Evolutionary conservation across 1,140 invertebrate genomes (phyloP).

Genomic region (Argopecten irradians): DNA sequence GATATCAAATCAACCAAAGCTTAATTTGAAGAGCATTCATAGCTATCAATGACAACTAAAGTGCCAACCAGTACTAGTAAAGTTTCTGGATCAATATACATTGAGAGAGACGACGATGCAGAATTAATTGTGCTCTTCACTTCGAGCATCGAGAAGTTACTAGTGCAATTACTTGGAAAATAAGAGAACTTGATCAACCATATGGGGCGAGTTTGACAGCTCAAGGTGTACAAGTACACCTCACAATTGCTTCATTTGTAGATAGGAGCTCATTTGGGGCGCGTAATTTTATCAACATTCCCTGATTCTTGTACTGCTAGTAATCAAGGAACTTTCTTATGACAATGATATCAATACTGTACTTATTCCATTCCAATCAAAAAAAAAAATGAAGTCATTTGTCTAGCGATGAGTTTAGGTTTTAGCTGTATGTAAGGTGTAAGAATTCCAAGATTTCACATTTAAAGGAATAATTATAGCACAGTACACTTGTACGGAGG

Average conservation of each 20-base stretch:
- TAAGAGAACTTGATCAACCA: neutral
- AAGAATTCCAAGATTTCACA: neutral
- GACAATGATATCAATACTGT: neutral
- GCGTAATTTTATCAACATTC: neutral
- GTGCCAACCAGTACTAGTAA: neutral
- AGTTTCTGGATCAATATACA: neutral
- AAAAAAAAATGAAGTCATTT: slow-evolving; percentile 1
- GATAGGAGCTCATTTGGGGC: neutral
- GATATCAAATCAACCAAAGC: neutral
- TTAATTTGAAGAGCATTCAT: neutral
- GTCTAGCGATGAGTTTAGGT: neutral
- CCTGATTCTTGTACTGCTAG: neutral
- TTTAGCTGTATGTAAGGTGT: neutral
- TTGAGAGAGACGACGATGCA: neutral
- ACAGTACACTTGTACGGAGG: neutral
- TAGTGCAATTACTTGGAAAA: neutral
- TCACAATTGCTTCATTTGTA: neutral
- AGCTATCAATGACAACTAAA: neutral
- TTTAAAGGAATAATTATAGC: neutral
- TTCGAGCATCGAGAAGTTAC: neutral
- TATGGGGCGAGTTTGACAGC: neutral
- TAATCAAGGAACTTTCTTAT: neutral
- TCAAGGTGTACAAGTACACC: neutral
- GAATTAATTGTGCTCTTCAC: neutral
- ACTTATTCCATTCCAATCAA: neutral